Base-by-base conservation (phyloP, 2,113 vertebrate species). In the Raja brachyura region DNA sequence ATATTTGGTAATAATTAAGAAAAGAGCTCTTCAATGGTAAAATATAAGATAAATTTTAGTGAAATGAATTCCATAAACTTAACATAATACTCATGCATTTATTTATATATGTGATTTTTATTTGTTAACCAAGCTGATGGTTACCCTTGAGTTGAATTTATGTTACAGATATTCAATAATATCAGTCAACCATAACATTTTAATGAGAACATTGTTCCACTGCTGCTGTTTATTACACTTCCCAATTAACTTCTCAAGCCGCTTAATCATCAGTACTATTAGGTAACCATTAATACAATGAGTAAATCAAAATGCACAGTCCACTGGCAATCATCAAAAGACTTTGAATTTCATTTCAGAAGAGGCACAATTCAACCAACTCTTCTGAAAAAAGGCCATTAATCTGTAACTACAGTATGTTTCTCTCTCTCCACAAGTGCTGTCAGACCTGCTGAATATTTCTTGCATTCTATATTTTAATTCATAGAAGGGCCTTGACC, bases 181-280 rank as follows among this genome's bases (percentile, higher is more conserved):
- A 86, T 14, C 56, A 59, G 56, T 10, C 79, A 59, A 25, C 79
- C 48, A 83, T 59, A 83, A 83, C 54, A 4, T 22, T n/a, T 86
- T 61, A 63, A 31, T 63, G 11, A 86, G 83, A 59, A 86, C 59
- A 63, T 63, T 61, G 25, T 61, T 86, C 3, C 56, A 16, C 56
- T 61, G 10, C 28, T 61, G 59, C 56, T 61, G 48, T 28, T 85
- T 85, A 59, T 85, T 61, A 85, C 54, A 61, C 54, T 54, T 83
- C 22, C 61, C 81, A n/a, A 85, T 85, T 31, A n/a, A 61, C 81
- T 85, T 63, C 83, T 86, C 79, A 83, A 83, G 7, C 31, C 28
- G 59, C 59, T 81, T 83, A 83, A 86, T 81, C 25, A 86, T n/a
- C 56, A 63, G 83, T 61, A 61, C 56, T 61, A 16, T 25, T 10